Evolutionary conservation across 2,888 invertebrate species (phyloP).

Genomic region (Machimus atricapillus): DNA sequence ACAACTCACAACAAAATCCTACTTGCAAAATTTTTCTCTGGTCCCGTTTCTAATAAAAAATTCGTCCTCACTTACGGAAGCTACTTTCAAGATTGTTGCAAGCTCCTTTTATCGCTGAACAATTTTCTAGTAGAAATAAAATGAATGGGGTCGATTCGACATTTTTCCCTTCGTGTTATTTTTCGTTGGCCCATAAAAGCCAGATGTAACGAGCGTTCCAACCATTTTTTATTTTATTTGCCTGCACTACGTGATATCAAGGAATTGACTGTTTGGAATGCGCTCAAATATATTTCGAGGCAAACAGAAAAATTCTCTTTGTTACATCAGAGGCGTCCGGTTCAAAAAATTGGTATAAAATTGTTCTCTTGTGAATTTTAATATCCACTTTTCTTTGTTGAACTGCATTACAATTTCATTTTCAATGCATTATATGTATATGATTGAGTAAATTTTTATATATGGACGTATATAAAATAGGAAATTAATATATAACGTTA

Average conservation of each 20-base stretch:
- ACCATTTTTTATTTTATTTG: neutral
- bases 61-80: neutral
- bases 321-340: neutral
- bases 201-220: neutral
- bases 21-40: neutral
- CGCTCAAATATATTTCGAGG: neutral
- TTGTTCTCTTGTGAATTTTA: neutral
- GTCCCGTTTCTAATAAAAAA: neutral
- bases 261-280: neutral
- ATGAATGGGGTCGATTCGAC: neutral
- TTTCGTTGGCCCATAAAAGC: neutral
- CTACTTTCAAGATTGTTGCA: neutral
- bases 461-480: too few species aligned
- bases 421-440: neutral
- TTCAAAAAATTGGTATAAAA: neutral
- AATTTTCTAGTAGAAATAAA: neutral
- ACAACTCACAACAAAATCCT: neutral
- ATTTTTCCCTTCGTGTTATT: neutral
- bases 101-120: slow-evolving; percentile 6
- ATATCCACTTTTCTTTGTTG: neutral
- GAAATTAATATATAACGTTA: too few species aligned
- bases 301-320: neutral
- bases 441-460: too few species aligned
- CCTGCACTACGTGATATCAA: slow-evolving; percentile 7
- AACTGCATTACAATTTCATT: neutral